A percentile compares a stretch with the other conserved stretches of the same genome.
phyloP scores from a whole-genome alignment of 1,140 invertebrate genomes.

The Pogonus chalceus region DNA sequence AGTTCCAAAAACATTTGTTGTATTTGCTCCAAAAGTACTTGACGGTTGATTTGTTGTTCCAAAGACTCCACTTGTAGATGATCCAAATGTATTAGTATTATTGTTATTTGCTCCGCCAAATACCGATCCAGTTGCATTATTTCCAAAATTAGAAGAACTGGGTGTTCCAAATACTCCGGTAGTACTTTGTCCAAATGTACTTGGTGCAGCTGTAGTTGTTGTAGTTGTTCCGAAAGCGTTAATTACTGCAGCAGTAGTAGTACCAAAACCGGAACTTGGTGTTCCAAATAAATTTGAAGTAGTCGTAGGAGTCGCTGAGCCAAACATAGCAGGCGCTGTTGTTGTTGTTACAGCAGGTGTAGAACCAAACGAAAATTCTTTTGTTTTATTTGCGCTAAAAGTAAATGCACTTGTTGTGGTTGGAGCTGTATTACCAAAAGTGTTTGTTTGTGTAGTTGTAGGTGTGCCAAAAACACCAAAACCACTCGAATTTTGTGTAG shows the following conservation, averaged over 20 bases:
- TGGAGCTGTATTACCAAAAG: neutral
- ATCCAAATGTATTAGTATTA: slow-evolving; percentile 2
- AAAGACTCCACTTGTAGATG: too few relatives aligned
- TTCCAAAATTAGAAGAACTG: slow-evolving; percentile 3
- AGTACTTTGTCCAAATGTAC: neutral
- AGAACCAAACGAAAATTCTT: neutral
- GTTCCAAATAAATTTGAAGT: slow-evolving; percentile 3
- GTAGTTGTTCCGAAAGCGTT: neutral
- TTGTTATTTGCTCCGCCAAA: neutral
- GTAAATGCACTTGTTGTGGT: neutral
- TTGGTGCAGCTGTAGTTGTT: neutral
- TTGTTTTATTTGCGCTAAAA: neutral
- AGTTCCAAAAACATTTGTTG: neutral
- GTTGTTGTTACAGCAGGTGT: neutral
- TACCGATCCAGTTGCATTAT: neutral
- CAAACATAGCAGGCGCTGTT: neutral
- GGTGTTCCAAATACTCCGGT: neutral
- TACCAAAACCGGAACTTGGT: neutral
- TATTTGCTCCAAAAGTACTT: neutral
- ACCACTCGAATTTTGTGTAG: neutral
- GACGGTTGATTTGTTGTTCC: neutral
- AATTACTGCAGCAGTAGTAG: neutral
- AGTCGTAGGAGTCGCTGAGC: neutral
- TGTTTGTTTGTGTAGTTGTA: neutral
- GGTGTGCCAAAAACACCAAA: neutral